Evolutionary conservation across 2,797 vertebrate genomes (phyloP), one percentile per base, ranked within the genome.

Genomic region (Pseudopleuronectes americanus): DNA sequence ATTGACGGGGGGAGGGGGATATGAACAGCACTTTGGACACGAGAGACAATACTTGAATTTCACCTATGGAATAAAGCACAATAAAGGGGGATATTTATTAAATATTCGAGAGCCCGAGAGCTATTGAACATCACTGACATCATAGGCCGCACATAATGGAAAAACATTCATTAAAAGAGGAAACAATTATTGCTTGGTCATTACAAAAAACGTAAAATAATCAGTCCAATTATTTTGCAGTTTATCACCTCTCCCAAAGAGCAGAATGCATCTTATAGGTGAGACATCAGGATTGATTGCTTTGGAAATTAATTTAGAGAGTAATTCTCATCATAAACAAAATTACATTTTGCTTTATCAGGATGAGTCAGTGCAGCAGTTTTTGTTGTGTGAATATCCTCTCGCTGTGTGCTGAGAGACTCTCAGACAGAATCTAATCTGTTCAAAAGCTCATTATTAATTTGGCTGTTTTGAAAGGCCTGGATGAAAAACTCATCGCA

Each of bases 231-330:
- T 92, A 91, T 83, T 88, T 88, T 87, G 66, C 78, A 83, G 89
- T 91, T 93, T 90, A 93, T 93, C 86, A 87, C 90, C 74, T 85
- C 81, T 80, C 58, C 81, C 71, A 84, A 87, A 89, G 81, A 85
- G 84, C 71, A 65, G 77, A 80, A 79, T 69, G 75, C 62, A 75
- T 85, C 81, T 81, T 84, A 83, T 84, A 89, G 86, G 86, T 86
- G 80, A 86, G 70, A 71, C 85, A 83, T 90, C 76, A 90, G 88
- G 86, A 93, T 91, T 91, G 89, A 90, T 89, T 88, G 86, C 78
- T 79, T 84, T 80, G 85, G 81, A 91, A 92, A 93, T 91, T 87
- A 90, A 94, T 94, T 93, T 88, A 62, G 69, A 86, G 84, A 90
- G 77, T 88, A 91, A 91, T 88, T 92, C 68, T 90, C 83, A 84